phyloP scores from a whole-genome alignment of 2,797 vertebrate species.

The Syndactyla subalaris region DNA sequence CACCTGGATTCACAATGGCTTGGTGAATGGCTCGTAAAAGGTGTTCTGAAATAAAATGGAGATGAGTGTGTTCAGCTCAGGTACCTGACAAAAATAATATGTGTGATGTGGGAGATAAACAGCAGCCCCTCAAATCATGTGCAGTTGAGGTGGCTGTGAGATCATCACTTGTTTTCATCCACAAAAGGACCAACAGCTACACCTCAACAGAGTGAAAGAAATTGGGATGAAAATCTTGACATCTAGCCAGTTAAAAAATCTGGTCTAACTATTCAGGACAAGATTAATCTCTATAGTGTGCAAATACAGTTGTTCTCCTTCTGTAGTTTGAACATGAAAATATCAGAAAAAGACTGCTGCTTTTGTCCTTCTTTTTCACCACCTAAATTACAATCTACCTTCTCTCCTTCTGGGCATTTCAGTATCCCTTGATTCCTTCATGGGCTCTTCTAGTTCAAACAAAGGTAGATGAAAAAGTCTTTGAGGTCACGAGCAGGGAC shows the following conservation, averaged over 20 bases:
- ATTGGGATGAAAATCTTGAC: background rate
- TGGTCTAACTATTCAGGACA: background rate
- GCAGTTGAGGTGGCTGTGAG: background rate
- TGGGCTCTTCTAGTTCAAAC: rapidly evolving
- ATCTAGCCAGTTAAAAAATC: background rate
- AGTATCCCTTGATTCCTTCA: background rate
- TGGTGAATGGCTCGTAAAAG: conserved; percentile 21
- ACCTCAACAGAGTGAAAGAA: background rate
- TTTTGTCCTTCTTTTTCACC: background rate
- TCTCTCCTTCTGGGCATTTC: background rate
- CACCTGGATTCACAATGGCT: conserved; percentile 23
- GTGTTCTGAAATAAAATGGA: conserved; percentile 37
- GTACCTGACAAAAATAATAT: conserved; percentile 18
- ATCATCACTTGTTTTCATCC: background rate
- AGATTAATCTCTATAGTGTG: background rate
- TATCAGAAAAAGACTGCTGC: background rate
- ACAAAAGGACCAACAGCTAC: background rate
- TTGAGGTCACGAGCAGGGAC: background rate
- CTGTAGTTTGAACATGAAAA: background rate
- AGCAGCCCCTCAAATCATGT: background rate
- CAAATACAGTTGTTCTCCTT: background rate
- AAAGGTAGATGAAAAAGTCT: background rate
- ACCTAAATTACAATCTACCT: background rate
- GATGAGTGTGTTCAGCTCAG: conserved; percentile 16
- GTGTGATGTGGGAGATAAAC: background rate